Base-by-base conservation (phyloP, 2,113 vertebrate species). In the Trochalopteron elliotii region DNA sequence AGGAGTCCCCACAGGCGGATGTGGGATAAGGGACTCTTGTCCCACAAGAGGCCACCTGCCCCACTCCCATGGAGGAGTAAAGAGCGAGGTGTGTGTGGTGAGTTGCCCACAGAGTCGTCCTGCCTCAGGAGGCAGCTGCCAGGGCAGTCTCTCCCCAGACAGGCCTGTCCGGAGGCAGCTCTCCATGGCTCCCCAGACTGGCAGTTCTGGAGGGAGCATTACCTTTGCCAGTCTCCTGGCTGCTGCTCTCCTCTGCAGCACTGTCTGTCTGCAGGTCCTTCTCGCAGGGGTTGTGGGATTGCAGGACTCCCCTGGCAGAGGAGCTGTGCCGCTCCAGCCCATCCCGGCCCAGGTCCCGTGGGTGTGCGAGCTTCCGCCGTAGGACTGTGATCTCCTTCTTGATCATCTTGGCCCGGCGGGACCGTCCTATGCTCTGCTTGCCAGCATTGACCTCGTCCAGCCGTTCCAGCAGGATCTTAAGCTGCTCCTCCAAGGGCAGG, bases 231-330 rank as follows among this genome's bases (percentile, higher is more conserved):
- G 99, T 99, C 97, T 99, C 99, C 96, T 99, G 99, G 97, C 99
- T 99, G 98, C 99, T 99, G 98, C 99, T 99, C 97, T 99, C 99
- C 57, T 99, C 99, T 1, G 99, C 99, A 61, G 99, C 99, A 14
- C 99, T 99, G 86, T 99, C 98, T 3, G 98, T 98, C 97, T 98
- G 98, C 84, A 96, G 94, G 27, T 98, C 98, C 97, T 98, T 98
- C 96, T 98, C 98, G 0, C 98, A 98, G 65, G 98, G 95, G 97
- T 97, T 98, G 98, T 94, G 98, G 39, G 89, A 96, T 81, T 96
- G 98, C 96, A 94, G 98, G 96, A 71, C 97, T 24, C 98, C 97
- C 60, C 98, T 95, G 95, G 97, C 89, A 10, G 97, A 95, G 61
- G 97, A 83, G 70, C 98, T 40, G 4, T 98, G 98, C 40, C 98